A percentile compares a stretch with the other conserved stretches of the same genome.
phyloP scores from a whole-genome alignment of 1,140 invertebrate genomes.

The Euglossa dilemma region DNA sequence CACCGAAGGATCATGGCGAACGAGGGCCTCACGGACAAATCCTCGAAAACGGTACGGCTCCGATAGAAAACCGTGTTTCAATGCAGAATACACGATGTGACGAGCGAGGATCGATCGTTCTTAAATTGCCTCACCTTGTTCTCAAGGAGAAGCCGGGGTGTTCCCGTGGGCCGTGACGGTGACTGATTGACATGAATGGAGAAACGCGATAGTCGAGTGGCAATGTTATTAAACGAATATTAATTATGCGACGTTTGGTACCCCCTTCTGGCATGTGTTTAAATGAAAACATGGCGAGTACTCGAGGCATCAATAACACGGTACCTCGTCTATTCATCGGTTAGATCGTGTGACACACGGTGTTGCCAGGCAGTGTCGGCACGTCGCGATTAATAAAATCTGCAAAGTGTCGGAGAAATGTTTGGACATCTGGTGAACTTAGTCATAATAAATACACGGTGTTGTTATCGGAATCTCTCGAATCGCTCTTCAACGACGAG shows the following conservation, averaged over 20 bases:
- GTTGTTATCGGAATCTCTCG: no score
- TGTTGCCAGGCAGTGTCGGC: no score
- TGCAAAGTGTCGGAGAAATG: no score
- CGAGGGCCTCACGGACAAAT: background rate
- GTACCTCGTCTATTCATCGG: background rate
- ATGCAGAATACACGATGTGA: background rate
- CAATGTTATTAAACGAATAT: background rate
- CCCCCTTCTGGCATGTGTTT: background rate
- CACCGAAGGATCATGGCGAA: conserved; percentile 31
- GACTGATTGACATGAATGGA: no score
- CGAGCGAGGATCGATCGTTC: background rate
- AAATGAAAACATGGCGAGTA: background rate
- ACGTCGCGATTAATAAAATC: no score
- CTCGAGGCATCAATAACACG: background rate
- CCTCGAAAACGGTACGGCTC: conserved; percentile 41
- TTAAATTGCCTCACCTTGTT: background rate
- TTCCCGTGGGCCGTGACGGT: no score
- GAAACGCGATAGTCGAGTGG: no score
- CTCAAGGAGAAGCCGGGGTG: no score
- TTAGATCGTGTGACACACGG: no score
- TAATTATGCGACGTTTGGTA: background rate
- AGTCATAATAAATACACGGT: no score
- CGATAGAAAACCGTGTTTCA: background rate
- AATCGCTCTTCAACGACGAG: no score
- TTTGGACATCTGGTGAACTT: no score